These are phyloP conservation scores for Cardiocondyla obscurior DNA, from an alignment of 1,140 invertebrate genomes.

Conservation along the genomic window DNA sequence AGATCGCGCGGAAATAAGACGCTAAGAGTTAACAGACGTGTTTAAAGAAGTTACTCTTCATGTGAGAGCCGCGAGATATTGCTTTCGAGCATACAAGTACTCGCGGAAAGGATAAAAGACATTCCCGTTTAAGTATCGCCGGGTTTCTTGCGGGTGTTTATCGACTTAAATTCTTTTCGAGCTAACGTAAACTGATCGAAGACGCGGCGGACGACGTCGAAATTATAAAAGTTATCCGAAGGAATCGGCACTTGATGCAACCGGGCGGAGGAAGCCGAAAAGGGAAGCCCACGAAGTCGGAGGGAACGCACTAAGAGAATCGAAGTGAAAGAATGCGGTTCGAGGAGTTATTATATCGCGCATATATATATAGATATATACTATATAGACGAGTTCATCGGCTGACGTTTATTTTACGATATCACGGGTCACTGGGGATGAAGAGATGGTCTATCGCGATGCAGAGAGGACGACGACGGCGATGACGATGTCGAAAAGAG, in stretches of 20 bases:
- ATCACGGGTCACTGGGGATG: slow-evolving; percentile 28
- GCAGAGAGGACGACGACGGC: slow-evolving; percentile 17
- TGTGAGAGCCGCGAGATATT: slow-evolving; percentile 36
- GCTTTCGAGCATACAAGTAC: neutral
- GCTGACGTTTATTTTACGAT: slow-evolving; percentile 46
- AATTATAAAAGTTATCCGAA: neutral
- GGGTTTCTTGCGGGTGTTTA: slow-evolving; percentile 19
- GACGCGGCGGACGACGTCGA: neutral
- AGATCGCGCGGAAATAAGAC: slow-evolving; percentile 3
- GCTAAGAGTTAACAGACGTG: slow-evolving; percentile 34
- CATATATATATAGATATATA: neutral
- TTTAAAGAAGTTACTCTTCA: slow-evolving; percentile 43
- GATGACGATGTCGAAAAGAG: neutral
- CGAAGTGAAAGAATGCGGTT: slow-evolving; percentile 16
- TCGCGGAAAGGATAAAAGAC: neutral
- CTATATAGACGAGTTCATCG: slow-evolving; percentile 18
- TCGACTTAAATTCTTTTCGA: slow-evolving; percentile 41
- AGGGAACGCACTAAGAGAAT: slow-evolving; percentile 20
- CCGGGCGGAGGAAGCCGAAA: slow-evolving; percentile 12
- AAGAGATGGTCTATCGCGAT: slow-evolving; percentile 23
- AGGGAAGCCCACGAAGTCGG: neutral
- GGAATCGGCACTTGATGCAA: slow-evolving; percentile 21
- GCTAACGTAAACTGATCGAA: slow-evolving; percentile 24
- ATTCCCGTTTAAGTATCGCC: slow-evolving; percentile 24
- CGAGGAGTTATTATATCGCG: slow-evolving; percentile 39